Evolutionary conservation across 2,888 invertebrate genomes (phyloP).

Genomic region (Mesorhabditis sp.): DNA sequence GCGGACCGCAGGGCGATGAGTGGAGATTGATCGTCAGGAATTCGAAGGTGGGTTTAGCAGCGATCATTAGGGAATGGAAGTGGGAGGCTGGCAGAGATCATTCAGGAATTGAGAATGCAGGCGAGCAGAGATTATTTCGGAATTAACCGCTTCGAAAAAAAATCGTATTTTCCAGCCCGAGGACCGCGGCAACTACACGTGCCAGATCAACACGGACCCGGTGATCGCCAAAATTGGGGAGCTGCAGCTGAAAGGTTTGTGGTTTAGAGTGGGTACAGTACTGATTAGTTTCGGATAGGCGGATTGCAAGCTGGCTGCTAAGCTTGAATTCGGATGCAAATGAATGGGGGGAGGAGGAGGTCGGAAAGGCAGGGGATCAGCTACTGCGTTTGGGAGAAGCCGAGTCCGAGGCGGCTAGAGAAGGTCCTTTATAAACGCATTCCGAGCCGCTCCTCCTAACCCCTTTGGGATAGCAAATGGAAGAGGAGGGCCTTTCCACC

Average conservation of each 20-base stretch:
- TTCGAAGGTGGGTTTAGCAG: constrained; percentile 66
- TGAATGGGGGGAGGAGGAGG: too few species aligned
- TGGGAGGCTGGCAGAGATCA: too few species aligned
- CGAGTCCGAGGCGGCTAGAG: too few species aligned
- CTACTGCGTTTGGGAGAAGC: too few species aligned
- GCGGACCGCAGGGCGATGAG: constrained; percentile 71
- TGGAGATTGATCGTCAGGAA: constrained; percentile 86
- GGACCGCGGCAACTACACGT: constrained; percentile 87
- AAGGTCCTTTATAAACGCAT: too few species aligned
- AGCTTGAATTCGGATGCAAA: too few species aligned
- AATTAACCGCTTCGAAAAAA: neutral
- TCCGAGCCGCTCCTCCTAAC: too few species aligned
- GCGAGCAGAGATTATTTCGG: neutral
- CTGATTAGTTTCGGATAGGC: too few species aligned
- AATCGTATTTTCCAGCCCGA: constrained; percentile 65
- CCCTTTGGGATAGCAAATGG: too few species aligned
- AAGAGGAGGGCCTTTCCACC: too few species aligned
- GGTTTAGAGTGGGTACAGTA: neutral
- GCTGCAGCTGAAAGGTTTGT: constrained; percentile 49
- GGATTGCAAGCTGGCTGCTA: too few species aligned
- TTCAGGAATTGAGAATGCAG: neutral
- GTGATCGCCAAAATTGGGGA: constrained; percentile 42
- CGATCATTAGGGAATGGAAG: neutral
- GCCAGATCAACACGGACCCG: constrained; percentile 59
- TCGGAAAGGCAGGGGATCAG: too few species aligned